Evolutionary conservation across 1,140 invertebrate species (phyloP).

Genomic region (Leguminivora glycinivorella): DNA sequence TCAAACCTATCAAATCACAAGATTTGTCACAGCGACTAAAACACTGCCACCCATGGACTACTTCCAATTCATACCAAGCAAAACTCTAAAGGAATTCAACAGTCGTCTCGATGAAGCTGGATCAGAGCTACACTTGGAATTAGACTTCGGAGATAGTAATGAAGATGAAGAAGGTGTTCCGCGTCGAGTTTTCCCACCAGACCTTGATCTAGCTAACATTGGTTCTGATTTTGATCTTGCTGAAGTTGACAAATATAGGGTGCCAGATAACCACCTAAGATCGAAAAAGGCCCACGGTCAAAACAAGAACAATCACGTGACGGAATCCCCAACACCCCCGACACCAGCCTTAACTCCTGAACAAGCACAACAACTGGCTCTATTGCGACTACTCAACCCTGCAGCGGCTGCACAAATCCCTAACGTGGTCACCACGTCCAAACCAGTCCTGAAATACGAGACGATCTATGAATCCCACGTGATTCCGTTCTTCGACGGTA

Average conservation of each 20-base stretch:
- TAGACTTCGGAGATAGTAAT: conserved; percentile 91
- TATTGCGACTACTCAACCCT: conserved; percentile 86
- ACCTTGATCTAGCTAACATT: conserved; percentile 83
- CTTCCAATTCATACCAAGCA: conserved; percentile 91
- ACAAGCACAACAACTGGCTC: conserved; percentile 86
- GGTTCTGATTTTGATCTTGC: conserved; percentile 85
- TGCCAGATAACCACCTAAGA: conserved; percentile 79
- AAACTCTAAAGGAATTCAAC: conserved; percentile 93
- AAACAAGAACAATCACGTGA: conserved; percentile 74
- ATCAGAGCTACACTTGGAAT: conserved; percentile 89
- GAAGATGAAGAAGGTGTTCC: conserved; percentile 84
- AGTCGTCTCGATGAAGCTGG: conserved; percentile 92
- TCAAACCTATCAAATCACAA: conserved; percentile 92
- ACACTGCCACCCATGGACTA: conserved; percentile 92
- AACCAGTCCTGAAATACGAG: conserved; percentile 86
- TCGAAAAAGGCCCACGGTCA: conserved; percentile 81
- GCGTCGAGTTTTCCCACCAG: conserved; percentile 81
- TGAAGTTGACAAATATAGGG: conserved; percentile 83
- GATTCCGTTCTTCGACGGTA: conserved; percentile 87
- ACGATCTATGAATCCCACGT: conserved; percentile 90
- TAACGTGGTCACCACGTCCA: conserved; percentile 87
- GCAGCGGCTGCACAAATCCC: conserved; percentile 81
- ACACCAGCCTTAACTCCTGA: conserved; percentile 83
- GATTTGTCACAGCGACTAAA: conserved; percentile 92
- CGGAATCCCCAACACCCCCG: conserved; percentile 64